Evolutionary conservation across 2,888 invertebrate species (phyloP), one percentile per base, ranked within the genome.

Genomic region (Leptinotarsa haldemani): DNA sequence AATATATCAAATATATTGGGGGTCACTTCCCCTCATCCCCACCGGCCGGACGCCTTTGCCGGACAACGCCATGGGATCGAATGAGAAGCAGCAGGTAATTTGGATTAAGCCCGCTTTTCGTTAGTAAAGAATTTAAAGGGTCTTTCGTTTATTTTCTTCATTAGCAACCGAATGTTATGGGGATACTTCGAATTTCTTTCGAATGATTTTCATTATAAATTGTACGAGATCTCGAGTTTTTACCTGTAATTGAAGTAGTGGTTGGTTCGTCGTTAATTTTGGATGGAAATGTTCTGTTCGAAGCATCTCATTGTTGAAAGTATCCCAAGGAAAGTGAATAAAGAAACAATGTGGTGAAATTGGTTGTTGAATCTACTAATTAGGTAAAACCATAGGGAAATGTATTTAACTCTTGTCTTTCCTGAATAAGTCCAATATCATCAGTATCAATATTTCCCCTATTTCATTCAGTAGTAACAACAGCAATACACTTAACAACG

Each of bases 91-190:
- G 68, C 68, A 68, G 68, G 68, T 68, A 68, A 68, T 68, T 68
- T 53, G 68, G 68, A 68, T 68, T 68, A 68, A 58, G 56, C 68
- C 58, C 68, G 68, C 68, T 82, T 82, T 82, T 81, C 81, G 82
- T 82, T 80, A 82, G 80, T 81, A 76, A 81, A 79, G 83, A 83
- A 83, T 83, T 81, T 82, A 81, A 82, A 82, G 82, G 81, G 82
- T 79, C 77, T 73, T 77, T 82, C 80, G 81, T 83, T 82, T 82
- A 82, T 82, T 82, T 82, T 80, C 77, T 81, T 83, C 82, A 83
- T 83, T 83, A 83, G 81, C 80, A 79, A 80, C 77, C 77, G 76
- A 69, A 75, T 76, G 80, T 76, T 80, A 78, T 72, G 77, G 70
- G 76, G 77, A 73, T 78, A 53, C 56, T 68, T 78, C 70, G 75